Evolutionary conservation across 2,113 vertebrate genomes (phyloP).

Genomic region (Parus major): DNA sequence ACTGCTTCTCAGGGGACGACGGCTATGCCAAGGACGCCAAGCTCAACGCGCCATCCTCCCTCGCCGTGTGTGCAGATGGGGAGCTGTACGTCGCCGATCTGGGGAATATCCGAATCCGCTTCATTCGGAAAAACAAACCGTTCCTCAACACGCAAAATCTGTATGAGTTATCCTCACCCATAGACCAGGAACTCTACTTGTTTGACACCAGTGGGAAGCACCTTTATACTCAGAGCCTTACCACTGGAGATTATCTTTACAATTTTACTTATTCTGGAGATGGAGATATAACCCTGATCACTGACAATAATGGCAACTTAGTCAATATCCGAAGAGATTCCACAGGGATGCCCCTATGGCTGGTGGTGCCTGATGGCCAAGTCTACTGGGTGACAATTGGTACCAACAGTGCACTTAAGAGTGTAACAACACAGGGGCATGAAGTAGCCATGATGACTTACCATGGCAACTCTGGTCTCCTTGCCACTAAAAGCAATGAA

Average conservation of each 20-base stretch:
- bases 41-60: conserved; percentile 88
- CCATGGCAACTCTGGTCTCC: conserved; percentile 91
- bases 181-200: conserved; percentile 94
- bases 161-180: conserved; percentile 95
- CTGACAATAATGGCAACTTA: conserved; percentile 91
- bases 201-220: conserved; percentile 95
- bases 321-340: conserved; percentile 89
- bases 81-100: conserved; percentile 94
- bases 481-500: conserved; percentile 95
- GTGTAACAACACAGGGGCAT: conserved; percentile 89
- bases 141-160: conserved; percentile 92
- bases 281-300: conserved; percentile 88
- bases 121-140: conserved; percentile 91
- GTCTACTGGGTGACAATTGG: conserved; percentile 98
- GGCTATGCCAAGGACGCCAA: conserved; percentile 97
- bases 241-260: conserved; percentile 93
- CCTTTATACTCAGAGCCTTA: conserved; percentile 93
- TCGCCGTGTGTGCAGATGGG: conserved; percentile 91
- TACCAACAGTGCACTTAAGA: conserved; percentile 92
- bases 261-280: conserved; percentile 92
- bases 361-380: conserved; percentile 92
- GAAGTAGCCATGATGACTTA: conserved; percentile 96
- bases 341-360: conserved; percentile 92
- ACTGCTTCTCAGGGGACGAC: conserved; percentile 95
- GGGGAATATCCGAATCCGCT: conserved; percentile 93